Conservation (phyloP, 1,140 invertebrate genomes). For the Belonocnema kinseyi region DNA sequence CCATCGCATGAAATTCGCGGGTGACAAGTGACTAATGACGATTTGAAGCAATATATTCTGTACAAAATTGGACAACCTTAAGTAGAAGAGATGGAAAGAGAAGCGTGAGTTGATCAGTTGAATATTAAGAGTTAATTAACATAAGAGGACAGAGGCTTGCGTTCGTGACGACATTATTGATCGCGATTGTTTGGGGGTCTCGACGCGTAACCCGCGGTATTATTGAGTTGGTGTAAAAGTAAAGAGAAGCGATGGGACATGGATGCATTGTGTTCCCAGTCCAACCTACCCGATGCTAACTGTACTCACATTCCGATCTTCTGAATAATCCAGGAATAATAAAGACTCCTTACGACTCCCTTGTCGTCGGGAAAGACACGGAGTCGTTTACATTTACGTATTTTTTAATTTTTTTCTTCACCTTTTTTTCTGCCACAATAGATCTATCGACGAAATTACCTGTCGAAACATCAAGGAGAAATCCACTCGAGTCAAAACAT, state of each 20-base stretch:
- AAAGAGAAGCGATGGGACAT: constrained; percentile 58
- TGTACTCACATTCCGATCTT: constrained; percentile 71
- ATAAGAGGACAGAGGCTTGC: constrained; percentile 65
- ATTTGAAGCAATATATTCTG: too few species aligned
- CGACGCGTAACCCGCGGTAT: constrained; percentile 54
- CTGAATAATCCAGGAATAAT: constrained; percentile 64
- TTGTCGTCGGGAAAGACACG: constrained; percentile 45
- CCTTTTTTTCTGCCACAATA: constrained; percentile 32
- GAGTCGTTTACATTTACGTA: constrained; percentile 48
- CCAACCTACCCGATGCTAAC: constrained; percentile 58
- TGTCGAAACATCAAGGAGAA: background rate
- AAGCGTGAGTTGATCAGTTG: constrained; percentile 52
- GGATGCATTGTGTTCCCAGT: constrained; percentile 59
- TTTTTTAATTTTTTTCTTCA: constrained; percentile 38
- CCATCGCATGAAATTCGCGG: too few species aligned
- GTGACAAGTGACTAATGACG: too few species aligned
- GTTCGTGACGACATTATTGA: constrained; percentile 74
- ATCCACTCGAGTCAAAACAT: too few species aligned
- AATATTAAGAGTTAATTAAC: constrained; percentile 72
- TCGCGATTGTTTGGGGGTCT: constrained; percentile 59
- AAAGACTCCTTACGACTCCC: constrained; percentile 46
- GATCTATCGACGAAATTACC: background rate
- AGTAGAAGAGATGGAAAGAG: constrained; percentile 41
- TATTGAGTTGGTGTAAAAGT: constrained; percentile 51
- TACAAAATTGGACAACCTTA: constrained; percentile 21